Evolutionary conservation across 2,888 invertebrate genomes (phyloP), one percentile per base, ranked within the genome.

Genomic region (Capitulum mitella): DNA sequence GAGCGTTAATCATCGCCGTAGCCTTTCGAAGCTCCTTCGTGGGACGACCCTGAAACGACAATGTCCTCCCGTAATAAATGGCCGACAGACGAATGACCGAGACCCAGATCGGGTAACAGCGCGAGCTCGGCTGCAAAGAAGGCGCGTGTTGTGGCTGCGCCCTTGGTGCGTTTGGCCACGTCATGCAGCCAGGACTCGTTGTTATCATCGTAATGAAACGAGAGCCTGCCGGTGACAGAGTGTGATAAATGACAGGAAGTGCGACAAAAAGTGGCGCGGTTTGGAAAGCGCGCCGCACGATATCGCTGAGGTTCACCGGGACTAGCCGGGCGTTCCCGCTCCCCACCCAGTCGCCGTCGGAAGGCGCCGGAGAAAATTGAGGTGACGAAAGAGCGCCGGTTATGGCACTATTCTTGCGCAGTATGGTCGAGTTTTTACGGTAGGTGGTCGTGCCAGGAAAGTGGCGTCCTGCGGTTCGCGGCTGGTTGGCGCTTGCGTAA

Each of bases 131-230:
- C n/a, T n/a, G n/a, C n/a, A n/a, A n/a, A n/a, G n/a, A n/a, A n/a
- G n/a, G n/a, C n/a, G n/a, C n/a, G n/a, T n/a, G n/a, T n/a, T n/a
- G n/a, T n/a, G n/a, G n/a, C n/a, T n/a, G n/a, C n/a, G n/a, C n/a
- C n/a, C n/a, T n/a, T n/a, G n/a, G n/a, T n/a, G n/a, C n/a, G n/a
- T n/a, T n/a, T n/a, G 43, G 43, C 6, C 43, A 8, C 61, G 61
- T 32, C 61, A 61, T 61, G 34, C 61, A 32, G 61, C 6, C 61
- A 6, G 16, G 29, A 16, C 14, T n/a, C 32, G 32, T 61, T 34
- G 61, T 61, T 61, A 61, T 61, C 61, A 61, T 61, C 29, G 61
- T 61, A 61, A 61, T 61, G 61, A 34, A 61, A 29, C 61, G 32
- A 16, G 29, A 1, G 14, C 26, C 32, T 6, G 1, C 16, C 61